phyloP scores from a whole-genome alignment of 2,797 vertebrate genomes.

The Tarsius wallacei region DNA sequence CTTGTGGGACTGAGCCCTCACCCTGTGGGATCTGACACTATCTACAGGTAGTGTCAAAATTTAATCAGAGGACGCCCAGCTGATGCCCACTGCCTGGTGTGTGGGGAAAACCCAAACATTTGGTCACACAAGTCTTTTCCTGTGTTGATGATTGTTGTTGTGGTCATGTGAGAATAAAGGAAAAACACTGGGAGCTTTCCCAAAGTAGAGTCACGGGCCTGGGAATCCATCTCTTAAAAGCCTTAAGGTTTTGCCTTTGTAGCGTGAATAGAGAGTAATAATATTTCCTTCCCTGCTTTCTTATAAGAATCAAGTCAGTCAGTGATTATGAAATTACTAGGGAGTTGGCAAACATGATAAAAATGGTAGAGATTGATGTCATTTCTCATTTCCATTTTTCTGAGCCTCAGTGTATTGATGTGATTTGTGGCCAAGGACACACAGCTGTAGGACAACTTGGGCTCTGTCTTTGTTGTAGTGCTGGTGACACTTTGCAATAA shows the following conservation, averaged over 20 bases:
- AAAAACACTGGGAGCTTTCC: no score
- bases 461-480: background rate
- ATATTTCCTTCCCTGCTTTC: background rate
- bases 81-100: no score
- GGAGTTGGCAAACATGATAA: constrained; percentile 27
- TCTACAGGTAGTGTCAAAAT: no score
- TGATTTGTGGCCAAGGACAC: background rate
- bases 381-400: constrained; percentile 28
- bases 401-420: background rate
- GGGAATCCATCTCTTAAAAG: background rate
- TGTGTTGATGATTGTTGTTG: no score
- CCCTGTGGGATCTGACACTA: no score
- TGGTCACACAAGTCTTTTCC: no score
- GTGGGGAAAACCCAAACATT: no score
- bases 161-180: no score
- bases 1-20: no score
- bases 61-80: no score
- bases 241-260: background rate
- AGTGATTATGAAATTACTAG: constrained; percentile 14
- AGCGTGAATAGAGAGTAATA: background rate
- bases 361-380: constrained; percentile 33
- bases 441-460: background rate
- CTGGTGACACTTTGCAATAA: background rate
- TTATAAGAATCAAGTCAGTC: background rate
- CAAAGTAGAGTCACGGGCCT: background rate